Evolutionary conservation across 1,140 invertebrate genomes (phyloP).

Genomic region (Pissodes strobi): DNA sequence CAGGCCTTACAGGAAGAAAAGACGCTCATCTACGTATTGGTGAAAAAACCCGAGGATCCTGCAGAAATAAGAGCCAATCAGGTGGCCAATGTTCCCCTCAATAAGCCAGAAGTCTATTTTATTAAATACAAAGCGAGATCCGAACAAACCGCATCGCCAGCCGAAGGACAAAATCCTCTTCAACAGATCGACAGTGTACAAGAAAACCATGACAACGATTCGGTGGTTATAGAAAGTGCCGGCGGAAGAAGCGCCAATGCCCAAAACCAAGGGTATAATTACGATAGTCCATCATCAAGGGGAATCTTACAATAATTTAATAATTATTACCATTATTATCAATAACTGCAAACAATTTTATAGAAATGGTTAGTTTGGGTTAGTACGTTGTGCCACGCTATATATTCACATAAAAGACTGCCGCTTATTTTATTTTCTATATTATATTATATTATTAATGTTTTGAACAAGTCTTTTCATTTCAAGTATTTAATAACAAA

Average conservation of each 20-base stretch:
- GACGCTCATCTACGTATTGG: conserved; percentile 84
- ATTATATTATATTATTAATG: no score
- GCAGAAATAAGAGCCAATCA: conserved; percentile 77
- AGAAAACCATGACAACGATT: conserved; percentile 57
- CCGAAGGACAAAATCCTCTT: conserved; percentile 40
- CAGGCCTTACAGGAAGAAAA: conserved; percentile 83
- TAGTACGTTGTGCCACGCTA: no score
- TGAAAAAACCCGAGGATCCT: conserved; percentile 83
- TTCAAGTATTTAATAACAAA: no score
- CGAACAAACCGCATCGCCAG: not conserved
- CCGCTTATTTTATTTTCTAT: no score
- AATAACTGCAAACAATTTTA: no score
- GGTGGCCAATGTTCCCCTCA: conserved; percentile 75
- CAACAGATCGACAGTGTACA: conserved; percentile 61
- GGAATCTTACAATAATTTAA: no score
- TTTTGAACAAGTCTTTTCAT: no score
- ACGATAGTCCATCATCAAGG: conserved; percentile 1
- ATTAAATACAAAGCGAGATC: conserved; percentile 76
- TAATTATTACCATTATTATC: no score
- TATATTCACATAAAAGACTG: no score
- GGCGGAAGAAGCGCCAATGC: not conserved
- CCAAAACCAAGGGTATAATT: conserved; percentile 12
- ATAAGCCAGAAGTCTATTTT: conserved; percentile 85
- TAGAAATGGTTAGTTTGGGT: no score
- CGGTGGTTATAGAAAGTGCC: conserved; percentile 39